A percentile compares a stretch with the other conserved stretches of the same genome.
Conservation (phyloP, 2,113 vertebrate genomes). For the Myrmecobius fasciatus region DNA sequence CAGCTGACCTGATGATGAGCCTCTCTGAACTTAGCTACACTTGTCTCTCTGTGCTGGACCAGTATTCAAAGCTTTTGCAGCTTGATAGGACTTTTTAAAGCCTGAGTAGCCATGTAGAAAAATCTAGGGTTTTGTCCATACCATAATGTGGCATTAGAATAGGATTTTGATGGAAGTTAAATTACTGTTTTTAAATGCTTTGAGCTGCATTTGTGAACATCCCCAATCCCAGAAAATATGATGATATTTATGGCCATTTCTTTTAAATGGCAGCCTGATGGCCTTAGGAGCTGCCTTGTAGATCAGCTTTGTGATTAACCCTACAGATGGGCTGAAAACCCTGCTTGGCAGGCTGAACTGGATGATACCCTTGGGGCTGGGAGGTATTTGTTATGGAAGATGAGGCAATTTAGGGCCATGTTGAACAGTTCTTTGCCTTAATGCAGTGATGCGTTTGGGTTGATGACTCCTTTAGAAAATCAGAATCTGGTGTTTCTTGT, state of each 20-base stretch:
- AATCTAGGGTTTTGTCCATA: background rate
- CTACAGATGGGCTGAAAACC: background rate
- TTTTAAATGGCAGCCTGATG: background rate
- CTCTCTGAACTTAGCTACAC: background rate
- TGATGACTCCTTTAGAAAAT: background rate
- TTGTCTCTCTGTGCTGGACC: background rate
- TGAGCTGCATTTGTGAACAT: constrained; percentile 12
- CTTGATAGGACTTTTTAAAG: background rate
- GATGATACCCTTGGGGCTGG: constrained; percentile 2
- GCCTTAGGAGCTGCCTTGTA: background rate
- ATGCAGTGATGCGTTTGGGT: background rate
- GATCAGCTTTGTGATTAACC: background rate
- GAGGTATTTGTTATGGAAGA: background rate
- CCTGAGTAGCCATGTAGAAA: background rate
- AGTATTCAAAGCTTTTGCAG: background rate
- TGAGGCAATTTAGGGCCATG: background rate
- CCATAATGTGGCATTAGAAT: background rate
- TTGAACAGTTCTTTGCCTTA: background rate
- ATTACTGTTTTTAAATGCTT: background rate
- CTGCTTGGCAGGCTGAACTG: background rate
- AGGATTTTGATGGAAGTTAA: background rate
- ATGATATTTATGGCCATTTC: background rate
- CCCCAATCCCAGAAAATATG: background rate
- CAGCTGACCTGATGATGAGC: background rate
- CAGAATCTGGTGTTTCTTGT: constrained; percentile 3